Percentiles rank a stretch among this genome's conserved stretches.
Conservation (phyloP, 2,113 vertebrate species). For the Dermatemys mawii region DNA sequence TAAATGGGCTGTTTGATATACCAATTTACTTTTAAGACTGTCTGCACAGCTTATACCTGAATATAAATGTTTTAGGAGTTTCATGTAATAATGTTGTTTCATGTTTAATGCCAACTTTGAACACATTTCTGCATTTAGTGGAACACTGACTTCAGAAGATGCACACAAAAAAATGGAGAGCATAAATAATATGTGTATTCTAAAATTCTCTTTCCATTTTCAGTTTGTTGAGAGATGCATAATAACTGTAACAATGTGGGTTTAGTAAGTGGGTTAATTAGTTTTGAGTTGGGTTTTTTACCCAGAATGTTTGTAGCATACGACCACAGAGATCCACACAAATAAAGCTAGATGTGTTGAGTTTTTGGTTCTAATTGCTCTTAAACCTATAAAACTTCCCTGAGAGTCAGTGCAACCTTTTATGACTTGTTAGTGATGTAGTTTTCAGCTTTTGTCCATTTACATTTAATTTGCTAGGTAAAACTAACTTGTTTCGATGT, state of each 20-base stretch:
- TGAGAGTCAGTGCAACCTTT: not conserved
- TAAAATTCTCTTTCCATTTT: not conserved
- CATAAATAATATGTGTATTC: not conserved
- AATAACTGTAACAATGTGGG: not conserved
- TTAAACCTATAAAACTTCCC: not conserved
- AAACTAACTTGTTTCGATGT: not conserved
- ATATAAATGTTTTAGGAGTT: constrained; percentile 6
- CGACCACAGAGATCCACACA: not conserved
- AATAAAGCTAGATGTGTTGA: not conserved
- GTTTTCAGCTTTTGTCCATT: not conserved
- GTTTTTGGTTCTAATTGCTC: not conserved
- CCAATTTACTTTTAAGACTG: not conserved
- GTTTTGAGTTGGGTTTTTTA: constrained; percentile 8
- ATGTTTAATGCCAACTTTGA: not conserved
- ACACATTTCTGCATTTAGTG: not conserved
- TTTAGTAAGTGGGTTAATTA: not conserved
- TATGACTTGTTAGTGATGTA: not conserved
- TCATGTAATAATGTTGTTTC: not conserved
- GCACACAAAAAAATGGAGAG: not conserved
- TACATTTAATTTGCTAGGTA: constrained; percentile 29
- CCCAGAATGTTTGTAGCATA: not conserved
- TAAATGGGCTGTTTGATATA: not conserved
- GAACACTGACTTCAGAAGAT: constrained; percentile 17
- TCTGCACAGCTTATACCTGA: not conserved
- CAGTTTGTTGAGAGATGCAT: not conserved